Base-by-base conservation (phyloP, 2,113 vertebrate genomes). In the Butorides virescens region DNA sequence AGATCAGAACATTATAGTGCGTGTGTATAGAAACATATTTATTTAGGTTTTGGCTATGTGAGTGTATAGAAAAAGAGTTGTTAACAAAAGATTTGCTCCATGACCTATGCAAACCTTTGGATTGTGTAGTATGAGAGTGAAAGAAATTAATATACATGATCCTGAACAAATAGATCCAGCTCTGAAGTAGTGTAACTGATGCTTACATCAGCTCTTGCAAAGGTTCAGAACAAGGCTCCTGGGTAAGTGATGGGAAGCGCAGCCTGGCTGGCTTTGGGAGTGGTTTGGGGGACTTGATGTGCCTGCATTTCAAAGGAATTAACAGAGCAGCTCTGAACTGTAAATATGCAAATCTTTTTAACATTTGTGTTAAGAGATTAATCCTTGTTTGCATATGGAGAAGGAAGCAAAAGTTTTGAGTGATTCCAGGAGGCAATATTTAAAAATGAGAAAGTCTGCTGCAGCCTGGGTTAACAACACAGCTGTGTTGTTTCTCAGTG, bases 221-320 rank as follows among this genome's bases (percentile, higher is more conserved):
- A n/a, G 37, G 25, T 73, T 92, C 53, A n/a, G 83, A 49, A 18
- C 15, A 65, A 91, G 74, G 89, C 73, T 87, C 56, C 7, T n/a
- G 89, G 78, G 53, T 50, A 46, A 80, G 42, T 0, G 9, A 49
- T 22, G 29, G 68, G 77, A 71, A 81, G 56, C 6, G 9, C 37
- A 62, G 81, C 25, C 65, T 1, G 8, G 9, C 37, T 65, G 73
- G 62, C 11, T 95, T 68, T 26, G 25, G 39, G 50, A 74, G 26
- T 1, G 2, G 2, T 10, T 49, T 0, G 0, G 56, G 37, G 26
- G 13, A 1, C 34, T 89, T 89, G n/a, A 55, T 25, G 3, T 0
- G 3, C 39, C 16, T 65, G 63, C 65, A 62, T 88, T 82, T 84
- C 74, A 85, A 94, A 92, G 55, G 50, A 62, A 53, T 76, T 59